Conservation (phyloP, 2,888 invertebrate species). For the Urechis unicinctus region DNA sequence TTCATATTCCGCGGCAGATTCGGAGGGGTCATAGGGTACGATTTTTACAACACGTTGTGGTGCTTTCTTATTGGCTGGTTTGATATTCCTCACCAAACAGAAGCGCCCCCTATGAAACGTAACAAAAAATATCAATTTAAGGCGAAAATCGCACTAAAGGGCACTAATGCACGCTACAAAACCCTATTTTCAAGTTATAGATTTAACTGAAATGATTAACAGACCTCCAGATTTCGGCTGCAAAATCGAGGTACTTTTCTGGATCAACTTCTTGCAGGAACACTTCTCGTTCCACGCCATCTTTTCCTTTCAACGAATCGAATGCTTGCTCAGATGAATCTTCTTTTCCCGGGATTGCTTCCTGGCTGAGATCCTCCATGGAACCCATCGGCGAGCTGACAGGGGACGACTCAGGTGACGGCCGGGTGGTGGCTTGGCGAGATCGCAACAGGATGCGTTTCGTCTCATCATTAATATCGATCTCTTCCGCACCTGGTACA, state of each 20-base stretch:
- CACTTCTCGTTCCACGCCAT: slow-evolving; percentile 18
- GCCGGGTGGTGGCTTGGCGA: slow-evolving; percentile 20
- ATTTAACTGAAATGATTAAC: no score
- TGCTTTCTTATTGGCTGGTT: slow-evolving; percentile 52
- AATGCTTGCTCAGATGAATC: no score
- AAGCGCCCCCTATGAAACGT: slow-evolving; percentile 71
- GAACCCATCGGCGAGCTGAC: slow-evolving; percentile 7
- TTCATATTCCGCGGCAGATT: slow-evolving; percentile 74
- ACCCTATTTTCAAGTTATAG: no score
- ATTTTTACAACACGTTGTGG: slow-evolving; percentile 78
- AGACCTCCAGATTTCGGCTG: slow-evolving; percentile 22
- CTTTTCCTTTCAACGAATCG: no score
- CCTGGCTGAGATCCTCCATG: slow-evolving; percentile 8
- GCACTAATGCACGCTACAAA: no score
- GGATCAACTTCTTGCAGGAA: slow-evolving; percentile 22
- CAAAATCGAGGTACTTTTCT: slow-evolving; percentile 15
- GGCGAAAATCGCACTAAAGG: no score
- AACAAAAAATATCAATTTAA: no score
- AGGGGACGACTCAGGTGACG: slow-evolving; percentile 23
- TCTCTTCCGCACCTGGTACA: slow-evolving; percentile 13
- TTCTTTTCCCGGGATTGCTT: slow-evolving; percentile 9
- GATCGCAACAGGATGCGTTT: slow-evolving; percentile 22
- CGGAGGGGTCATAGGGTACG: slow-evolving; percentile 29
- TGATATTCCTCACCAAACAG: slow-evolving; percentile 60
- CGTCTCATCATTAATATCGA: slow-evolving; percentile 22